Percentiles rank a stretch among this genome's conserved stretches.
phyloP scores from a whole-genome alignment of 2,888 invertebrate genomes.

The Gonocerus acuteangulatus region DNA sequence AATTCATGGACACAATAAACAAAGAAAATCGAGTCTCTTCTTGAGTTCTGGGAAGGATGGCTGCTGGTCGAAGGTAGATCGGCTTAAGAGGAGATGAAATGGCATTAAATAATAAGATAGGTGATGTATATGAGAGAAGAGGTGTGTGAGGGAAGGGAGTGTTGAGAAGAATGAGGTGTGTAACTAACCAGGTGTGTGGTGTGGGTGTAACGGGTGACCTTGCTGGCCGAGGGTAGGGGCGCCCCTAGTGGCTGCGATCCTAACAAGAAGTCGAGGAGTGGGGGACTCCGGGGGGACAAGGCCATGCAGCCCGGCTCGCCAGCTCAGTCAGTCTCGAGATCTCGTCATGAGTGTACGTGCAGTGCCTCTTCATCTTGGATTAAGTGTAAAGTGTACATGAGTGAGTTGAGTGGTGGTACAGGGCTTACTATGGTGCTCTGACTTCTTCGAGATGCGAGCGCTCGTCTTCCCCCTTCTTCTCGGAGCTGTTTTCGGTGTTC shows the following conservation, averaged over 20 bases:
- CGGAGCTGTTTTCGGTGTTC: constrained; percentile 53
- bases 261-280: constrained; percentile 15
- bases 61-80: no score
- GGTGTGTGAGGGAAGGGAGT: not conserved
- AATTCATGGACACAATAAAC: no score
- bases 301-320: constrained; percentile 16
- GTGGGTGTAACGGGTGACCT: constrained; percentile 20
- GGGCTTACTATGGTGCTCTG: constrained; percentile 22
- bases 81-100: no score
- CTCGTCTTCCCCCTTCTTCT: constrained; percentile 53
- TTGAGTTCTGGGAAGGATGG: no score
- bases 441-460: constrained; percentile 33
- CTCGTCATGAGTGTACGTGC: constrained; percentile 17
- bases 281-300: constrained; percentile 19
- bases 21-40: no score
- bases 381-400: constrained; percentile 34
- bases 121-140: not conserved
- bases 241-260: constrained; percentile 21
- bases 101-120: no score
- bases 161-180: constrained; percentile 24
- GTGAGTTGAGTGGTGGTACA: constrained; percentile 36
- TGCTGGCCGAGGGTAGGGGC: constrained; percentile 4
- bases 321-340: constrained; percentile 20
- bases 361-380: constrained; percentile 19
- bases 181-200: constrained; percentile 14